Base-by-base conservation (phyloP, 2,797 vertebrate species). In the Amniataba percoides region DNA sequence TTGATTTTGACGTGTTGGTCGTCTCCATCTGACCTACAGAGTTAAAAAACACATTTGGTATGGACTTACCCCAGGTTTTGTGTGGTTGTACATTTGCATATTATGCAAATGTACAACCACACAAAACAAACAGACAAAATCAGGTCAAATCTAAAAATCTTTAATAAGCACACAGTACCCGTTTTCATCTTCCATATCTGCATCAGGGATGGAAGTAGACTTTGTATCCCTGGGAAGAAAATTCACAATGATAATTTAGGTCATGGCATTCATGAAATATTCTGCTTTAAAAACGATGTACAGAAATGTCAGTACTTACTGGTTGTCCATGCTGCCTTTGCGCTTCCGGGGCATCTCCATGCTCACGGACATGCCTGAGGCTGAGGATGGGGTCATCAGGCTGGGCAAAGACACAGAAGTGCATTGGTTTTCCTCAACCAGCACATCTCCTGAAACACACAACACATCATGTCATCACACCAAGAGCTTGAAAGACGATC, bases 1-100 rank as follows among this genome's bases (percentile, higher is more conserved):
- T 97, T 97, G 12, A 96, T 94, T 95, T 97, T 97, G 66, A 94
- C 88, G 64, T 96, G 95, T 71, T 95, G 96, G 81, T 97, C 96
- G 19, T 96, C 96, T 77, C 93, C 96, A 90, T 97, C 97, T 70
- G 94, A 96, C 93, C 97, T 98, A 87, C 14, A 70, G 19, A 36
- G 39, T 34, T 80, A 51, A 74, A 25, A 79, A 63, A 71, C n/a
- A 82, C 11, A 43, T 49, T 13, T 63, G 11, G 74, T 39, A 73
- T 23, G 3, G 27, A 58, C 19, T 42, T 18, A 39, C 36, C 11
- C 3, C 3, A 5, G 39, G 43, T 43, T n/a, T n/a, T n/a, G n/a
- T n/a, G n/a, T n/a, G n/a, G n/a, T n/a, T n/a, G n/a, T n/a, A n/a
- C n/a, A n/a, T n/a, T n/a, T n/a, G n/a, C 34, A 51, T 46, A 45